Conservation (phyloP, 30 jellyfish, hydroid and myxozoan species). For the Sanderia malayensis region DNA sequence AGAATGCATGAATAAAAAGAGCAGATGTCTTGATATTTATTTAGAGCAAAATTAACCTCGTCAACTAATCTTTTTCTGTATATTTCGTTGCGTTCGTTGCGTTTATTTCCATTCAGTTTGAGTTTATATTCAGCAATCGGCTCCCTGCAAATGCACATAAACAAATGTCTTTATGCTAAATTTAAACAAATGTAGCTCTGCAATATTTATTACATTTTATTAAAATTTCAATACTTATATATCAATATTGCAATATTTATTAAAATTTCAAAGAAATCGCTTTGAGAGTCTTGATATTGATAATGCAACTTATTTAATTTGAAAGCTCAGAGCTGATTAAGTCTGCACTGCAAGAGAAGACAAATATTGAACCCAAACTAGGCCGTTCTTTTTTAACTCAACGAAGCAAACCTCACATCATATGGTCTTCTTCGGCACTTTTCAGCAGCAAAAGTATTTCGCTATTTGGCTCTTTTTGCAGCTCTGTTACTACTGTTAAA, state of each 20-base stretch:
- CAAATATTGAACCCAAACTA: too few relatives aligned
- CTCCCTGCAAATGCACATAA: conserved; percentile 32
- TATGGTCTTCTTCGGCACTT: conserved; percentile 53
- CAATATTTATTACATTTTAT: not conserved
- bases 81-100: conserved; percentile 77
- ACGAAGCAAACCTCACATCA: conserved; percentile 19
- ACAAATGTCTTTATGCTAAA: too few relatives aligned
- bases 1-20: not conserved
- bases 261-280: not conserved
- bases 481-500: conserved; percentile 39
- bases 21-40: not conserved
- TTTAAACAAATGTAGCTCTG: too few relatives aligned
- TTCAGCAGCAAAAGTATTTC: conserved; percentile 61
- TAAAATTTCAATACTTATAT: not conserved
- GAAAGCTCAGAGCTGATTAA: not conserved
- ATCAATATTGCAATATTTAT: not conserved
- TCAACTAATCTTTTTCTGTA: conserved; percentile 72
- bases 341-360: not conserved
- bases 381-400: not conserved
- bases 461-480: conserved; percentile 36
- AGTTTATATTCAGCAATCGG: conserved; percentile 35
- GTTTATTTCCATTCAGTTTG: conserved; percentile 66
- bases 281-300: not conserved
- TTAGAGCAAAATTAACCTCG: conserved; percentile 37
- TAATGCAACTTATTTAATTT: not conserved